A percentile compares a stretch with the other conserved stretches of the same genome.
phyloP scores from a whole-genome alignment of 2,888 invertebrate genomes.

The Hypsopygia costalis region DNA sequence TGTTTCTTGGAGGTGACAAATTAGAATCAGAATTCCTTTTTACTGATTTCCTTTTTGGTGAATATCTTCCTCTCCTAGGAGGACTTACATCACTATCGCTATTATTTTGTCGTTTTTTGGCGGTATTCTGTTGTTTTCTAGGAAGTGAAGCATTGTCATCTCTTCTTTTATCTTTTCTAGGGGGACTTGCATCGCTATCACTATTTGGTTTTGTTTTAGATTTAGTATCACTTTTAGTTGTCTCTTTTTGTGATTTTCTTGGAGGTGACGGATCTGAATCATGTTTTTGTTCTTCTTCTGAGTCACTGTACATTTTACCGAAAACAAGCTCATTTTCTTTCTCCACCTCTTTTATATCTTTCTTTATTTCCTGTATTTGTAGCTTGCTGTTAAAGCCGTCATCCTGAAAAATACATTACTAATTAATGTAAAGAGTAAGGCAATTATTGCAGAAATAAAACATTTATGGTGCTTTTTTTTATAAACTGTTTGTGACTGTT shows the following conservation, averaged over 20 bases:
- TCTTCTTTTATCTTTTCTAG: conserved; percentile 24
- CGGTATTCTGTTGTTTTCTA: conserved; percentile 17
- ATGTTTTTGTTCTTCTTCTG: conserved; percentile 61
- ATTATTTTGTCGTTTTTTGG: conserved; percentile 20
- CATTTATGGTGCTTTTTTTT: too few species aligned
- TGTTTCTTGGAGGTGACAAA: conserved; percentile 1
- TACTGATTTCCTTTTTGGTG: too few species aligned
- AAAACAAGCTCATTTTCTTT: conserved; percentile 69
- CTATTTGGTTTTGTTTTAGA: conserved; percentile 16
- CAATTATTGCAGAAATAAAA: too few species aligned
- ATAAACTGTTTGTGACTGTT: too few species aligned
- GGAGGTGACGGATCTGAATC: conserved; percentile 43
- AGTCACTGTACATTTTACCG: conserved; percentile 75
- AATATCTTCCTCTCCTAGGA: conserved; percentile 33
- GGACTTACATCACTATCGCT: conserved; percentile 64
- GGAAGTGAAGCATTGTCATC: conserved; percentile 34
- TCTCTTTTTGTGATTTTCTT: conserved; percentile 17
- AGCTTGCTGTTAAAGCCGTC: conserved; percentile 72
- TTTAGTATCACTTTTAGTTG: conserved; percentile 5
- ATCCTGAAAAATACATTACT: conserved; percentile 48
- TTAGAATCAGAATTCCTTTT: background rate
- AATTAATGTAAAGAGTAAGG: too few species aligned
- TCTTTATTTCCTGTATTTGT: conserved; percentile 66
- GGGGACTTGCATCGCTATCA: conserved; percentile 48
- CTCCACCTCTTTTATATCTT: conserved; percentile 50